Evolutionary conservation across 2,797 vertebrate species (phyloP).

Genomic region (Jordanella pulchra): DNA sequence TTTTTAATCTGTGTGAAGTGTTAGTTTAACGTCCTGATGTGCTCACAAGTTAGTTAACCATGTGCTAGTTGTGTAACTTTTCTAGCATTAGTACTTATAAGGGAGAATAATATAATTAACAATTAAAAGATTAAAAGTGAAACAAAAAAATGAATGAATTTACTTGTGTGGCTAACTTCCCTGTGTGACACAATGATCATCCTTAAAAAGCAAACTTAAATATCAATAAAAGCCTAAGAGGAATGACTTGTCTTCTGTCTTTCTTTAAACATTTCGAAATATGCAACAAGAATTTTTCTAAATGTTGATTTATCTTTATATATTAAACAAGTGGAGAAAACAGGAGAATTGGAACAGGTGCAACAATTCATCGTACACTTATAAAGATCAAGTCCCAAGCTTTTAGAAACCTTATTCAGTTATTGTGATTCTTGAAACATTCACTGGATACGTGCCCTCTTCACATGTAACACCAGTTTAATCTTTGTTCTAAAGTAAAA

Average conservation of each 20-base stretch:
- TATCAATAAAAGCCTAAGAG: constrained; percentile 77
- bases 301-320: not conserved
- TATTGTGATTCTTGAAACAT: too few relatives aligned
- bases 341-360: not conserved
- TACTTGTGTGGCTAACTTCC: constrained; percentile 80
- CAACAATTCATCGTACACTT: not conserved
- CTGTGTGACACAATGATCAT: constrained; percentile 79
- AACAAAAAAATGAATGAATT: constrained; percentile 73
- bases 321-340: not conserved
- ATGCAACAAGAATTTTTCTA: not conserved
- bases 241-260: constrained; percentile 33
- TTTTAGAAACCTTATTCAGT: too few relatives aligned
- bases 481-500: not conserved
- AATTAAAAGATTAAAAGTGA: constrained; percentile 55
- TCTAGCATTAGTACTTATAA: constrained; percentile 79
- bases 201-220: constrained; percentile 67
- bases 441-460: too few relatives aligned
- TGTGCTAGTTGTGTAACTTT: constrained; percentile 81
- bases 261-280: not conserved
- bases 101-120: constrained; percentile 76
- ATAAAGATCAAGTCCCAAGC: too few relatives aligned
- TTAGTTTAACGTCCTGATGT: constrained; percentile 75
- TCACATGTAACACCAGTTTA: too few relatives aligned
- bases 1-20: constrained; percentile 70
- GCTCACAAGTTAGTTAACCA: constrained; percentile 74